These are phyloP conservation scores for Drosophila algonquin DNA, from an alignment of 2,888 invertebrate species.

Conservation along the genomic window DNA sequence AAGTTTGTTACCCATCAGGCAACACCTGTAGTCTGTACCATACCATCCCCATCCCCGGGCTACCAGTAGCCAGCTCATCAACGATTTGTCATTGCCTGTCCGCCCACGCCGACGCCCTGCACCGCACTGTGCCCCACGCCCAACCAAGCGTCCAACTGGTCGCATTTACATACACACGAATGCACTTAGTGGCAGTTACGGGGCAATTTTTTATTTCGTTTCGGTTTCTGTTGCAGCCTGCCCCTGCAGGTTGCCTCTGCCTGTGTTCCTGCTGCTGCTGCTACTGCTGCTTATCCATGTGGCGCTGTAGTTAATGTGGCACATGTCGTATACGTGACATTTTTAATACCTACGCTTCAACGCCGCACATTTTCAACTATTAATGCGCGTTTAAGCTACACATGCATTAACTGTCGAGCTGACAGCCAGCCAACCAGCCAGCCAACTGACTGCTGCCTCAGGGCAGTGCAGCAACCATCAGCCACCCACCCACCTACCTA, in stretches of 20 bases:
- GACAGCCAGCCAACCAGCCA: conserved; percentile 15
- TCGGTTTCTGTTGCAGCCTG: neutral
- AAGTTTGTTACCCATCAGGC: neutral
- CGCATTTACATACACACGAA: conserved; percentile 68
- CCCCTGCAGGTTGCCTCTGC: neutral
- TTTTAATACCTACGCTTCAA: conserved; percentile 77
- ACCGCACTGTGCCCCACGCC: conserved; percentile 10
- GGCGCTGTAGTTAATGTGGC: conserved; percentile 72
- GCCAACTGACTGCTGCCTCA: neutral
- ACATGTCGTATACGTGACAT: conserved; percentile 79
- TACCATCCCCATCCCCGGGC: neutral
- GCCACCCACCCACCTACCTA: neutral
- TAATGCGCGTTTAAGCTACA: conserved; percentile 77
- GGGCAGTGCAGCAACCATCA: conserved; percentile 4
- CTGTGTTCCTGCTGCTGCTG: conserved; percentile 29
- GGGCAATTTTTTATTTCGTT: conserved; percentile 34
- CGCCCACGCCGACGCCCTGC: no score
- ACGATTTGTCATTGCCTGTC: conserved; percentile 62
- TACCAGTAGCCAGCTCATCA: conserved; percentile 48
- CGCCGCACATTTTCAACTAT: conserved; percentile 78
- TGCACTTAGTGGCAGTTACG: conserved; percentile 55
- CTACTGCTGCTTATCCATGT: conserved; percentile 59
- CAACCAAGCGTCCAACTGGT: conserved; percentile 40
- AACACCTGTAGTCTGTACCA: conserved; percentile 8
- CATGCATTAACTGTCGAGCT: conserved; percentile 67